These are phyloP conservation scores for Tiliacea aurago DNA, from an alignment of 2,888 invertebrate species.

Conservation along the genomic window DNA sequence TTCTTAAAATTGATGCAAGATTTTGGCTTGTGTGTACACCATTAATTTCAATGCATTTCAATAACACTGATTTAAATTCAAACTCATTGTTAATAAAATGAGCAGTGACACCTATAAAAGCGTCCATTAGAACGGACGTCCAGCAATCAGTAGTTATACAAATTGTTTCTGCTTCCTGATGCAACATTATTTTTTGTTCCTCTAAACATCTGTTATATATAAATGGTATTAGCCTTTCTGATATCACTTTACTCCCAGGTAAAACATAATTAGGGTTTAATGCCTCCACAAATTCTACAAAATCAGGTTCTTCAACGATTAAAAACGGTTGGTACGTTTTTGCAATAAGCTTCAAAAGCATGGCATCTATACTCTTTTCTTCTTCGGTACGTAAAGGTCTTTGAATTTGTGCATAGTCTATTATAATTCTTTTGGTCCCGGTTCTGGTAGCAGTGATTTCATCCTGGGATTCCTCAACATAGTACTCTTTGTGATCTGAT, in stretches of 20 bases:
- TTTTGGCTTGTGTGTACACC: neutral
- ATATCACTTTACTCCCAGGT: neutral
- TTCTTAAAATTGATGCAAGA: constrained; percentile 2
- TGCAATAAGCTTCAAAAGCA: constrained; percentile 3
- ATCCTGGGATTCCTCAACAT: neutral
- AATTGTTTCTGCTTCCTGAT: constrained; percentile 13
- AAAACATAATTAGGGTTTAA: constrained; percentile 9
- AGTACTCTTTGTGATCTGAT: neutral
- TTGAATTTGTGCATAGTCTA: neutral
- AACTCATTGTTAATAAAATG: constrained; percentile 9
- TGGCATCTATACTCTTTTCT: constrained; percentile 1
- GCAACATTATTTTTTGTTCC: constrained; percentile 2
- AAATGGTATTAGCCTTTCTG: constrained; percentile 3
- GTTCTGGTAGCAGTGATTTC: constrained; percentile 1
- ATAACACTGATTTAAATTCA: constrained; percentile 11
- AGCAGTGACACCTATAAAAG: constrained; percentile 2
- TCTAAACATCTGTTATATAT: constrained; percentile 15
- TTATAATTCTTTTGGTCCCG: constrained; percentile 1
- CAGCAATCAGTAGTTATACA: constrained; percentile 4
- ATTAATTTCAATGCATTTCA: neutral
- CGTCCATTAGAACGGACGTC: neutral
- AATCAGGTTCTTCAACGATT: constrained; percentile 13
- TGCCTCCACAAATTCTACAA: constrained; percentile 9
- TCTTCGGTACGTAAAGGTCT: constrained; percentile 6
- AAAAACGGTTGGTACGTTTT: constrained; percentile 1